phyloP scores from a whole-genome alignment of 2,797 vertebrate species.

The Arnoldichthys spilopterus region DNA sequence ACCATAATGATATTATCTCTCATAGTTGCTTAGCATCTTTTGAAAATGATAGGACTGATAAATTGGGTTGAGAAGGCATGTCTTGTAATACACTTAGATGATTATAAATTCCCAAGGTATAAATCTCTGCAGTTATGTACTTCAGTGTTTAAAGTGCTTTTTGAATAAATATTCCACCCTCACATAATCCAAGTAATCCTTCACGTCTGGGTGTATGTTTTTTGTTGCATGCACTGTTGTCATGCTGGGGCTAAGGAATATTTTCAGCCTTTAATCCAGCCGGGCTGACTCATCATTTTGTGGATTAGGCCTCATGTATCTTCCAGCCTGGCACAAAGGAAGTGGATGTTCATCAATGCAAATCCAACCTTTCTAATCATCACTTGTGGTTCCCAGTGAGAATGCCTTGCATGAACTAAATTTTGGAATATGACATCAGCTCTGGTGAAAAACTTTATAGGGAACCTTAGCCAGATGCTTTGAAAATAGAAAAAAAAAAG shows the following conservation, averaged over 20 bases:
- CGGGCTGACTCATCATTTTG: constrained; percentile 71
- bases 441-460: constrained; percentile 18
- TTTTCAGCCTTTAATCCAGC: constrained; percentile 72
- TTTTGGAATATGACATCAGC: constrained; percentile 44
- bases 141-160: constrained; percentile 5
- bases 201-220: constrained; percentile 66
- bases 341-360: constrained; percentile 66
- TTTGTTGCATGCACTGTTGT: constrained; percentile 69
- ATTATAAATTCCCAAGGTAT: constrained; percentile 33
- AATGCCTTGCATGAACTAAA: constrained; percentile 46
- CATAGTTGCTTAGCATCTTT: constrained; percentile 18
- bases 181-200: constrained; percentile 68
- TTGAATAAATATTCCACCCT: constrained; percentile 38
- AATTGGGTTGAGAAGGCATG: constrained; percentile 29
- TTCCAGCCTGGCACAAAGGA: constrained; percentile 66
- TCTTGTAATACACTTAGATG: constrained; percentile 21
- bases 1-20: constrained; percentile 17
- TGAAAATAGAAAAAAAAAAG: constrained; percentile 31
- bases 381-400: constrained; percentile 56
- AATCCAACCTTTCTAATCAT: constrained; percentile 65
- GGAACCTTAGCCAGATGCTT: constrained; percentile 35
- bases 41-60: constrained; percentile 26
- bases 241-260: constrained; percentile 56
- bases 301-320: constrained; percentile 72
- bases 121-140: constrained; percentile 28